Evolutionary conservation across 2,113 vertebrate genomes (phyloP), one percentile per base, ranked within the genome.

Genomic region (Pao palembangensis): DNA sequence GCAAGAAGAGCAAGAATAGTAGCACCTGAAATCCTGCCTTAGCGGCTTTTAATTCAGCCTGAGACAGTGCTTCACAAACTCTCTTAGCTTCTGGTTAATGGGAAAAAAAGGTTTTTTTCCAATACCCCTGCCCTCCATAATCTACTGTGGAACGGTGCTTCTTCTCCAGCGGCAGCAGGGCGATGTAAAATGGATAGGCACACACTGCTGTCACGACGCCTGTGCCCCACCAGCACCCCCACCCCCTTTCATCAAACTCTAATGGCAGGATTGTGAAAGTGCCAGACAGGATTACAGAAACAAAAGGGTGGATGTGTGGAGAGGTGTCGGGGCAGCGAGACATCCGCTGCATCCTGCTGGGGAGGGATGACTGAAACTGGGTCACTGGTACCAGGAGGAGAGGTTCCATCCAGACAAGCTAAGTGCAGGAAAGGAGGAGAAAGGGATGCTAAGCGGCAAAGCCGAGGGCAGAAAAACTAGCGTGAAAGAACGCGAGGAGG

Each of bases 291-390:
- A 86, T 78, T 83, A 84, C 64, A 72, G 68, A 74, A 78, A 86
- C 75, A 81, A 80, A 38, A 73, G 54, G 71, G 46, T 71, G 84
- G 80, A 78, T 76, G 84, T 81, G 78, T 80, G 78, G 83, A 69
- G 71, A 75, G 68, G 57, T 82, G 80, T 67, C 73, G 58, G 73
- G 58, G 52, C 60, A 56, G 67, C 76, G 67, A 48, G 69, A 73
- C 77, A 69, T 48, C 47, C 25, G 84, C 79, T 66, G 59, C 83
- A 82, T 81, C 76, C 69, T 60, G 76, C 73, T 49, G 47, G 61
- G 55, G 34, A 78, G 83, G 79, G 72, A 85, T 79, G 79, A 85
- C 83, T 86, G 81, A 81, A 89, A 89, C 85, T 87, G 82, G 86
- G 88, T 88, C 86, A 89, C 65, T 67, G 78, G 71, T 58, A 67